A percentile compares a stretch with the other conserved stretches of the same genome.
phyloP scores from a whole-genome alignment of 2,797 vertebrate genomes.

The Tarsius wallacei region DNA sequence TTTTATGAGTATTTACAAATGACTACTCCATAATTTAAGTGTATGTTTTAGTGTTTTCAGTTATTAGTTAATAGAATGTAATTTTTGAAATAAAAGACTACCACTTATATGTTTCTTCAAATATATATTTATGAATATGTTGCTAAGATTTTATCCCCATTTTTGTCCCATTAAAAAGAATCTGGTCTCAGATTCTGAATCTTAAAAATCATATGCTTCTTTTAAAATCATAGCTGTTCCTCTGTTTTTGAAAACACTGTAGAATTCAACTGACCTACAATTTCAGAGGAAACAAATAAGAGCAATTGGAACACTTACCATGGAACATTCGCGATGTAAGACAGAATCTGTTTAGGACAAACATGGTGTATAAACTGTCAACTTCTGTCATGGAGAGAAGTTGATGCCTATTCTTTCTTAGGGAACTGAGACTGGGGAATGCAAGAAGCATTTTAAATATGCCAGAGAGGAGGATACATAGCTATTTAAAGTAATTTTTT shows the following conservation, averaged over 20 bases:
- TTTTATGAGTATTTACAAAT: constrained; percentile 65
- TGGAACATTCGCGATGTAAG: not conserved
- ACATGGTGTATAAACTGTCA: not conserved
- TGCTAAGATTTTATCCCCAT: not conserved
- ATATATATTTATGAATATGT: constrained; percentile 29
- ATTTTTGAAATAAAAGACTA: not conserved
- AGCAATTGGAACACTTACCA: not conserved
- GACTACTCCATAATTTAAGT: constrained; percentile 34
- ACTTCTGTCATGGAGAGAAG: not conserved
- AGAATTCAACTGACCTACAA: not conserved
- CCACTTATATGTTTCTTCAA: not conserved
- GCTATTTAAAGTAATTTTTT: not conserved
- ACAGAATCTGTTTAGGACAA: not conserved
- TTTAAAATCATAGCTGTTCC: not conserved
- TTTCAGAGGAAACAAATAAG: constrained; percentile 43
- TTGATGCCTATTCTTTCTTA: not conserved
- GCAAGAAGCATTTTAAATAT: not conserved
- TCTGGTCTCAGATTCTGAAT: not conserved
- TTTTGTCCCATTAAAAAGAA: not conserved
- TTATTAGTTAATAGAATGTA: constrained; percentile 18
- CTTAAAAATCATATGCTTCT: not conserved
- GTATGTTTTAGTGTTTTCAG: not conserved
- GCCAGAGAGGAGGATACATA: not conserved
- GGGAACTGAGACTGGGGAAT: not conserved
- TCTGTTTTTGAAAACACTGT: constrained; percentile 50